A percentile compares a stretch with the other conserved stretches of the same genome.
Conservation (phyloP, 2,888 invertebrate genomes). For the Campaea margaritaria region DNA sequence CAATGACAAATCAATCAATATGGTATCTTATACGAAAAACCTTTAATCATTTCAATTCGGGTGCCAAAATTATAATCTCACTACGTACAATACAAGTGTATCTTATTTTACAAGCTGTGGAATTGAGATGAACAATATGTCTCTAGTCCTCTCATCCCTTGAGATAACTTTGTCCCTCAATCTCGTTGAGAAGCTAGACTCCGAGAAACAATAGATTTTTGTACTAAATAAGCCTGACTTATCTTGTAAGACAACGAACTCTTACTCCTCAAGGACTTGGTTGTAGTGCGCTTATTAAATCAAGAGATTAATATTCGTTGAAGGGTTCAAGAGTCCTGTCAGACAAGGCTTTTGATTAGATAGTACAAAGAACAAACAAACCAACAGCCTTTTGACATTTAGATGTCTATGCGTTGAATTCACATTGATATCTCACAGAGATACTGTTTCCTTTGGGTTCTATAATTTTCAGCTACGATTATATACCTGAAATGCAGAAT, state of each 20-base stretch:
- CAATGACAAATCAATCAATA: too few relatives aligned
- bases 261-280: constrained; percentile 4
- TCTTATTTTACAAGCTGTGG: constrained; percentile 4
- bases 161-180: constrained; percentile 22
- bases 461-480: too few relatives aligned
- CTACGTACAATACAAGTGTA: background rate
- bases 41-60: too few relatives aligned
- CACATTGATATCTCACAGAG: too few relatives aligned
- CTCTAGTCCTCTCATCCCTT: constrained; percentile 12
- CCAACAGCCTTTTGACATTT: constrained; percentile 2
- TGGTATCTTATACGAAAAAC: too few relatives aligned
- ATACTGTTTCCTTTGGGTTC: too few relatives aligned
- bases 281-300: constrained; percentile 12
- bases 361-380: background rate
- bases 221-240: constrained; percentile 9
- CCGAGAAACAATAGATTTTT: constrained; percentile 9
- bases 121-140: constrained; percentile 16
- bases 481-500: too few relatives aligned
- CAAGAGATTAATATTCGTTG: constrained; percentile 9
- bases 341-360: constrained; percentile 3
- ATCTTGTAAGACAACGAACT: constrained; percentile 10
- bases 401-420: background rate
- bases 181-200: constrained; percentile 13
- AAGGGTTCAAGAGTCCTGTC: constrained; percentile 6
- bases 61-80: too few relatives aligned